These are phyloP conservation scores for Allolobophora icterica DNA, from an alignment of 2,888 invertebrate species.

Conservation along the genomic window DNA sequence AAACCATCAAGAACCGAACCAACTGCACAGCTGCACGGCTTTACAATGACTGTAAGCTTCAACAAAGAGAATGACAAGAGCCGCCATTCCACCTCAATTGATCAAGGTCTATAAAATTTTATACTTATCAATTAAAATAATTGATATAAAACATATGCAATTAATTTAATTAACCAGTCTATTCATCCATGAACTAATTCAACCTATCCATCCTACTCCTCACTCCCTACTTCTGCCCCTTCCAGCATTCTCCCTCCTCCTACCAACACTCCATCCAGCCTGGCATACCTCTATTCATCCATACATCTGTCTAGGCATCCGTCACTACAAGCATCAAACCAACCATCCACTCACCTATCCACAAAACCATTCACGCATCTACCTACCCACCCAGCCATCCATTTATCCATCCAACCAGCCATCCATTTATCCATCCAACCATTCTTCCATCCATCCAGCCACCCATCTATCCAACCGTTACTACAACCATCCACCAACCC, in stretches of 20 bases:
- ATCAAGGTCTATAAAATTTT: background rate
- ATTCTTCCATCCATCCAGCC: too few species aligned
- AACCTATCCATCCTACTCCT: background rate
- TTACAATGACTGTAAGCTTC: background rate
- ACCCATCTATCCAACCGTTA: too few species aligned
- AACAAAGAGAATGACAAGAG: background rate
- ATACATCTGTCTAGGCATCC: too few species aligned
- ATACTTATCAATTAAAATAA: background rate
- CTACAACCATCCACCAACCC: too few species aligned
- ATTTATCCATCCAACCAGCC: too few species aligned
- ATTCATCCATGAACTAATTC: background rate
- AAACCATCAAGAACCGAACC: background rate
- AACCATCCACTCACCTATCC: too few species aligned
- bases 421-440: too few species aligned
- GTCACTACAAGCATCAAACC: too few species aligned
- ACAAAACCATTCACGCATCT: too few species aligned
- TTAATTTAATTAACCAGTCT: background rate
- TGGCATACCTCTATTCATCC: too few species aligned
- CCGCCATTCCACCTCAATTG: background rate
- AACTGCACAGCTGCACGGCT: background rate
- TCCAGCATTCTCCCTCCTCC: background rate
- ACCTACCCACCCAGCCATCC: too few species aligned
- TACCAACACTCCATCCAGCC: too few species aligned
- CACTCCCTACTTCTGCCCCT: background rate
- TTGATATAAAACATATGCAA: background rate